phyloP scores from a whole-genome alignment of 37 sponge, comb jelly and placozoan species.

The Oopsacas minuta region DNA sequence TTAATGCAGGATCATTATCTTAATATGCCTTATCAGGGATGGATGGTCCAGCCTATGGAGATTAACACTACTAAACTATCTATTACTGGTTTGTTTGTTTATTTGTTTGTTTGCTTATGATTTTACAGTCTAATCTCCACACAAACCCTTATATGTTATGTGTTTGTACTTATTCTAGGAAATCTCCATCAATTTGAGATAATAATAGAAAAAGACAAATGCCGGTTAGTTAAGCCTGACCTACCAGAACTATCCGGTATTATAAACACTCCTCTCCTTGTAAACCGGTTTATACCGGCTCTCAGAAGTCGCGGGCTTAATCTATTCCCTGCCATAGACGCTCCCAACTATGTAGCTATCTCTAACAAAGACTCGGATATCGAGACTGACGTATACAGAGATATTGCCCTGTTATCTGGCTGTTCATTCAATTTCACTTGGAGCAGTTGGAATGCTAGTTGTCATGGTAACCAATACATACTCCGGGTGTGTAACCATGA shows the following conservation, averaged over 20 bases:
- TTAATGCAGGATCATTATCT: conserved; percentile 10
- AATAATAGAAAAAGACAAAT: background rate
- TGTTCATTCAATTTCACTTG: background rate
- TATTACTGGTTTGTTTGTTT: background rate
- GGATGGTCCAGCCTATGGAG: background rate
- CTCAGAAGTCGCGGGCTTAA: background rate
- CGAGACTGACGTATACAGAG: background rate
- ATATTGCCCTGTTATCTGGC: background rate
- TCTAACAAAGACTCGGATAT: background rate
- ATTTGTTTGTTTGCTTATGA: too few relatives aligned
- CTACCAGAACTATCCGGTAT: background rate
- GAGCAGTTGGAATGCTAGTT: conserved; percentile 16
- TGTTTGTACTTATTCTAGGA: background rate
- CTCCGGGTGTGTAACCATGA: conserved; percentile 1
- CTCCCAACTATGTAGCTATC: conserved; percentile 13
- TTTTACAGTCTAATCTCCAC: background rate
- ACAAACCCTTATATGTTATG: background rate
- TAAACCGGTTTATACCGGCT: background rate
- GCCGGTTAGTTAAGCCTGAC: background rate
- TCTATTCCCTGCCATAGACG: background rate
- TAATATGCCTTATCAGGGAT: conserved; percentile 7
- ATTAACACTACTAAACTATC: background rate
- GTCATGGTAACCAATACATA: background rate
- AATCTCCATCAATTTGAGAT: conserved; percentile 5
- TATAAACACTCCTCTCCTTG: background rate